Evolutionary conservation across 1,140 invertebrate species (phyloP).

Genomic region (Sarcophaga peregrina): DNA sequence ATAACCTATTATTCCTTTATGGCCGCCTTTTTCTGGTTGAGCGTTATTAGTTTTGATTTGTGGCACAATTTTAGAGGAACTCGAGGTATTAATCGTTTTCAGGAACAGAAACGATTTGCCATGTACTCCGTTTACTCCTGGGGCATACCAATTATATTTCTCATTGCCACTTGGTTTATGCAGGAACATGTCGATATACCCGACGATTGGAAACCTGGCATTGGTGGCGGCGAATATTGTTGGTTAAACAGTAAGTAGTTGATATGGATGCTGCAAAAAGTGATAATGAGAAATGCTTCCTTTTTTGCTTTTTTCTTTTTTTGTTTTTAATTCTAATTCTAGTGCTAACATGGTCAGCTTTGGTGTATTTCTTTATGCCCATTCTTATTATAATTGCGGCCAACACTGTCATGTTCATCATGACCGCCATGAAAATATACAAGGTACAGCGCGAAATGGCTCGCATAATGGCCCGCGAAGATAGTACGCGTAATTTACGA

Average conservation of each 20-base stretch:
- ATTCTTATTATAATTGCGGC: slow-evolving; percentile 76
- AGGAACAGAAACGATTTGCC: slow-evolving; percentile 71
- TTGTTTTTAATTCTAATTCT: neutral
- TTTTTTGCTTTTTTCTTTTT: no score
- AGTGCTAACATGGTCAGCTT: slow-evolving; percentile 65
- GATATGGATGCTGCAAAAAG: no score
- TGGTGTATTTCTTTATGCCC: slow-evolving; percentile 81
- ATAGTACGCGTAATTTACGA: slow-evolving; percentile 70
- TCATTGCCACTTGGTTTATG: slow-evolving; percentile 66
- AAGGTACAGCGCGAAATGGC: slow-evolving; percentile 72
- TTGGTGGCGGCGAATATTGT: slow-evolving; percentile 69
- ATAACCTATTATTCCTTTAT: slow-evolving; percentile 80
- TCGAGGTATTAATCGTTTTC: slow-evolving; percentile 66
- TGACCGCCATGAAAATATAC: slow-evolving; percentile 78
- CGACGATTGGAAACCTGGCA: slow-evolving; percentile 66
- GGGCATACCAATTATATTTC: slow-evolving; percentile 71
- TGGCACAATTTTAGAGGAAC: slow-evolving; percentile 78
- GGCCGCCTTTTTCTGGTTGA: slow-evolving; percentile 82
- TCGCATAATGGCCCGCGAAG: slow-evolving; percentile 70
- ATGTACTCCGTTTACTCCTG: slow-evolving; percentile 79
- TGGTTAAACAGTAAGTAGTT: slow-evolving; percentile 70
- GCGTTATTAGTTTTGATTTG: slow-evolving; percentile 81
- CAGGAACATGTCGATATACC: slow-evolving; percentile 68
- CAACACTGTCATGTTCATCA: slow-evolving; percentile 78
- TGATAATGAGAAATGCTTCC: no score